Evolutionary conservation across 2,888 invertebrate genomes (phyloP).

Genomic region (Aquatica leii): DNA sequence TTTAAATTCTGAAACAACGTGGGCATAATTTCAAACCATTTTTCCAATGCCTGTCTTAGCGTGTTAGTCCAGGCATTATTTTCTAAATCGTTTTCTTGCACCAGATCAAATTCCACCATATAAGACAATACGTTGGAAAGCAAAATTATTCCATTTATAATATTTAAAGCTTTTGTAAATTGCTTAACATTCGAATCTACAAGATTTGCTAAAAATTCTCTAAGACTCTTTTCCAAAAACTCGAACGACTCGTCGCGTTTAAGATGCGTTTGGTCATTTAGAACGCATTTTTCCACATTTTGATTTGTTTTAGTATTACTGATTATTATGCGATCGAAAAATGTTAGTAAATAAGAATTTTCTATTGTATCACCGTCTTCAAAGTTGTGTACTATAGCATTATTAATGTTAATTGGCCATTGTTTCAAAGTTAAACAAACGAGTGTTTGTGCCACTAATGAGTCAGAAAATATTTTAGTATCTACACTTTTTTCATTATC

Average conservation of each 20-base stretch:
- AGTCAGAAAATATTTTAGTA: constrained; percentile 33
- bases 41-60: constrained; percentile 40
- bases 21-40: constrained; percentile 35
- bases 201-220: constrained; percentile 2
- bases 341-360: constrained; percentile 49
- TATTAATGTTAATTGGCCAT: constrained; percentile 44
- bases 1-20: constrained; percentile 10
- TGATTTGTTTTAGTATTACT: no score
- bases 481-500: constrained; percentile 40
- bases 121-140: constrained; percentile 38
- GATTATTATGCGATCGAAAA: constrained; percentile 42
- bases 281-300: background rate
- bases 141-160: constrained; percentile 34
- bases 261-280: background rate
- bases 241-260: constrained; percentile 4
- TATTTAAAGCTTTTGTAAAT: constrained; percentile 14
- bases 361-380: constrained; percentile 41
- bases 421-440: constrained; percentile 51
- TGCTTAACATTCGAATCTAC: background rate
- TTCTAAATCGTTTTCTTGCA: constrained; percentile 27
- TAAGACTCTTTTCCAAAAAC: constrained; percentile 18
- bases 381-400: background rate
- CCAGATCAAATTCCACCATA: constrained; percentile 33
- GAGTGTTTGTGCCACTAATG: constrained; percentile 47
- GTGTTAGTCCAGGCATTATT: constrained; percentile 12